phyloP scores from a whole-genome alignment of 2,113 vertebrate species.

The Sminthopsis crassicaudata region DNA sequence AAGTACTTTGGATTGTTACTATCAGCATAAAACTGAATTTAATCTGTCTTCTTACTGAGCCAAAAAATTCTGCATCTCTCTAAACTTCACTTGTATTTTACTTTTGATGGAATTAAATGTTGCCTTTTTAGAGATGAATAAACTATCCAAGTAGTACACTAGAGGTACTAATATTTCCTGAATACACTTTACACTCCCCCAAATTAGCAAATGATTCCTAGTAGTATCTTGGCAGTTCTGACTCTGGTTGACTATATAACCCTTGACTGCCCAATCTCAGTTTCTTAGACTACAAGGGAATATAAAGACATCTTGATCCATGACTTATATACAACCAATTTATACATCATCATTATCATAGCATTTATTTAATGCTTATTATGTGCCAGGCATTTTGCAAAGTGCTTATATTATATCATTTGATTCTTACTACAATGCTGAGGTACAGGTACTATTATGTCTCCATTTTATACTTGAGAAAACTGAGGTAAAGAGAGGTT shows the following conservation, averaged over 20 bases:
- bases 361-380: not conserved
- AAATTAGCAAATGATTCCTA: not conserved
- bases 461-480: not conserved
- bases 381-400: not conserved
- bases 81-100: too few species aligned
- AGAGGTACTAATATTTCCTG: too few species aligned
- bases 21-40: too few species aligned
- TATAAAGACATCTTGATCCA: not conserved
- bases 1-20: too few species aligned
- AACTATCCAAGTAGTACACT: too few species aligned
- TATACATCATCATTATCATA: not conserved
- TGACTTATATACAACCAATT: not conserved
- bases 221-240: not conserved
- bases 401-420: not conserved
- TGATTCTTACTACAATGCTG: not conserved
- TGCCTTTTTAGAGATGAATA: too few species aligned
- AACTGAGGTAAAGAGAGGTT: not conserved
- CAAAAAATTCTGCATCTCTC: too few species aligned
- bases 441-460: not conserved
- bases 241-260: not conserved
- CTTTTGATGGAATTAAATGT: too few species aligned
- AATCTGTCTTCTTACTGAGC: too few species aligned
- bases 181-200: too few species aligned
- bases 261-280: not conserved
- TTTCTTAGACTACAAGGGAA: not conserved